Evolutionary conservation across 2,888 invertebrate genomes (phyloP).

Genomic region (Rhopalosiphum nymphaeae): DNA sequence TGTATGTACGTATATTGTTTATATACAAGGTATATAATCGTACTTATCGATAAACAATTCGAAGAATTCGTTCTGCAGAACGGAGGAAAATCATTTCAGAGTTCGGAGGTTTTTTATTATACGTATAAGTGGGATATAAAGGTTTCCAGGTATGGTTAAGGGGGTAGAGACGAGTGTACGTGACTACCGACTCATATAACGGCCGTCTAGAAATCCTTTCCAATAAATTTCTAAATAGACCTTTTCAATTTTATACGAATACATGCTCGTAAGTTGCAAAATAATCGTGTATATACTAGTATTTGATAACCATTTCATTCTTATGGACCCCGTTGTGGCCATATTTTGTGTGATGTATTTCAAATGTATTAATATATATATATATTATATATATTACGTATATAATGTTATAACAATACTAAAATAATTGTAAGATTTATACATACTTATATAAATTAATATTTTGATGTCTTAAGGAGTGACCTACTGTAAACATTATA

Average conservation of each 20-base stretch:
- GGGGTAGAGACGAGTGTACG: conserved; percentile 14
- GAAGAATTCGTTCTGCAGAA: conserved; percentile 43
- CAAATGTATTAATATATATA: neutral
- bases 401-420: neutral
- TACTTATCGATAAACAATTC: conserved; percentile 63
- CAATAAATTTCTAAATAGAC: conserved; percentile 58
- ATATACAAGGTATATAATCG: conserved; percentile 10
- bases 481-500: neutral
- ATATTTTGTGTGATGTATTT: neutral
- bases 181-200: conserved; percentile 55
- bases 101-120: conserved; percentile 46
- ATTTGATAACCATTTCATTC: conserved; percentile 57
- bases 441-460: neutral
- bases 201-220: conserved; percentile 48
- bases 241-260: conserved; percentile 52
- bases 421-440: neutral
- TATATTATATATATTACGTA: neutral
- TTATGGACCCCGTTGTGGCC: neutral
- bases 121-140: conserved; percentile 47
- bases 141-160: conserved; percentile 14
- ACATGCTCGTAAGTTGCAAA: conserved; percentile 23
- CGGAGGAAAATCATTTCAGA: conserved; percentile 50
- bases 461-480: neutral
- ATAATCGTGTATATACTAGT: conserved; percentile 43
- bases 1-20: conserved; percentile 32